Evolutionary conservation across 2,888 invertebrate genomes (phyloP).

Genomic region (Drosophila neotestacea): DNA sequence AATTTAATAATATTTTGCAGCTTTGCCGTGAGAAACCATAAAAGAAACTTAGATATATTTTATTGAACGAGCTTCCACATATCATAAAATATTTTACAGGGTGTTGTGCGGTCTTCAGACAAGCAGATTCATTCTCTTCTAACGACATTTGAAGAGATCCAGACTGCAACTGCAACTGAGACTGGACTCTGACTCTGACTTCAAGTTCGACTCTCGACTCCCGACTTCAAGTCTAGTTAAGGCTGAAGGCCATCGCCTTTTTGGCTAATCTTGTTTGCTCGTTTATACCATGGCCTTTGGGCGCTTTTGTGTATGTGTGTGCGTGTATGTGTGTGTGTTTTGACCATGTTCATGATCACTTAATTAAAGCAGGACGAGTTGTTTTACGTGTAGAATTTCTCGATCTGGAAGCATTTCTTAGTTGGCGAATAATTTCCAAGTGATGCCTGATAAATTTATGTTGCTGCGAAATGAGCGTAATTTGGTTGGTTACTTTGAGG

Average conservation of each 20-base stretch:
- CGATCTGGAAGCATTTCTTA: constrained; percentile 27
- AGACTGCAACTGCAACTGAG: constrained; percentile 18
- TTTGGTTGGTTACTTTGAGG: constrained; percentile 65
- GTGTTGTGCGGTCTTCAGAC: constrained; percentile 8
- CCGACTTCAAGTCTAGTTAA: constrained; percentile 2
- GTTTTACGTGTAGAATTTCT: constrained; percentile 27
- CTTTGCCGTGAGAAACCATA: too few relatives aligned
- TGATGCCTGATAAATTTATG: constrained; percentile 77
- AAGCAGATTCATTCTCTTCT: constrained; percentile 52
- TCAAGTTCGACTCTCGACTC: background rate
- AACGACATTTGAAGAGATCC: constrained; percentile 68
- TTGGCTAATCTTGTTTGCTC: constrained; percentile 69
- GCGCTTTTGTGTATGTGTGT: constrained; percentile 22
- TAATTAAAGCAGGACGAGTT: constrained; percentile 66
- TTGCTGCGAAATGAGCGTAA: constrained; percentile 74
- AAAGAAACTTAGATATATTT: background rate
- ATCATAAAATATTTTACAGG: constrained; percentile 5
- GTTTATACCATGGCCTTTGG: constrained; percentile 55
- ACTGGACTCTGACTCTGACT: background rate
- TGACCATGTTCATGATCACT: constrained; percentile 74
- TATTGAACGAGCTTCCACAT: background rate
- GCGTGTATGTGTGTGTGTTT: constrained; percentile 21
- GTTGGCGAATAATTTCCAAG: constrained; percentile 41
- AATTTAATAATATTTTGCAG: too few relatives aligned
- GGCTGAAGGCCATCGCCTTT: constrained; percentile 61